Base-by-base conservation (phyloP, 2,888 invertebrate genomes). In the Yponomeuta cagnagella region DNA sequence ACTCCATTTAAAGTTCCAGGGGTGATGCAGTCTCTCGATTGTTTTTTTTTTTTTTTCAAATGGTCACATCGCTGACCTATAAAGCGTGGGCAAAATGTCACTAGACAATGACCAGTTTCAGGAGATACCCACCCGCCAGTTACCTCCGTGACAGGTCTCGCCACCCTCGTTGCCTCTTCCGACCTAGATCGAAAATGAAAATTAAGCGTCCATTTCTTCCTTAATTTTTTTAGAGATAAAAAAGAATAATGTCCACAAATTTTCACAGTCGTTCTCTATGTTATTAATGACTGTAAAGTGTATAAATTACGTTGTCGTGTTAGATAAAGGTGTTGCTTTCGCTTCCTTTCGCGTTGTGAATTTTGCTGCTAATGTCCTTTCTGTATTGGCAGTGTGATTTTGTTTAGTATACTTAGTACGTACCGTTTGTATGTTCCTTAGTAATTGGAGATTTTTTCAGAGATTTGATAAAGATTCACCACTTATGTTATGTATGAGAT, bases 161-260 rank as follows among this genome's bases (percentile, higher is more conserved):
- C 88, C 90, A 80, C 85, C 86, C 79, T 90, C 89, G 82, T 80
- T 82, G 86, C 79, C 77, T 87, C 89, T 89, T 86, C 85, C 90
- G 80, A 90, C 92, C 91, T 91, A 92, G 85, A 91, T 90, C 82
- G 89, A 90, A 92, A 92, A 90, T 89, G 89, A 91, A 91, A 90
- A 89, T 88, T 88, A 88, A 90, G 83, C 85, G 82, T 85, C 81
- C 84, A 88, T 88, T 86, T 80, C 82, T 81, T 86, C 88, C 85
- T 87, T 79, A 82, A 78, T 84, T 79, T 80, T 81, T 79, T 80
- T 74, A 78, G 76, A 64, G 83, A 86, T 85, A 65, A 87, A 87
- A 81, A 80, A 78, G 78, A 80, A 82, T 86, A 86, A 84, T 84
- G 82, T 83, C 80, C 82, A 84, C 84, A 85, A 84, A 86, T 86